Percentiles rank a stretch among this genome's conserved stretches.
Evolutionary conservation across 1,140 invertebrate species (phyloP).

Genomic region (Ceratina japonica): DNA sequence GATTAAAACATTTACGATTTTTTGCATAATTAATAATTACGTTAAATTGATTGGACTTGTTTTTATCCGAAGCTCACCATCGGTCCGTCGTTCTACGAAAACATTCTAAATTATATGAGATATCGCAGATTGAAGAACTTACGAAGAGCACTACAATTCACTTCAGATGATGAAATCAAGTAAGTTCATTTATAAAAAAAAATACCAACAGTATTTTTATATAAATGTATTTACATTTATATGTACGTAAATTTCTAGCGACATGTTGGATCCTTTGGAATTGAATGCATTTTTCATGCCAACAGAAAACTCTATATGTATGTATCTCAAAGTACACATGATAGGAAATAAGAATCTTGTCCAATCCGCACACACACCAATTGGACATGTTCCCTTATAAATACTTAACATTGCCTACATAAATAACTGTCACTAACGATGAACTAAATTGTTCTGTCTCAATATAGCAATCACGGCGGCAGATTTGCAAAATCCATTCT

Average conservation of each 20-base stretch:
- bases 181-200: conserved; percentile 16
- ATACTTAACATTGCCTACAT: too few relatives aligned
- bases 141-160: background rate
- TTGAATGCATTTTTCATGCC: conserved; percentile 51
- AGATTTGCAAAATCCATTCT: conserved; percentile 56
- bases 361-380: too few relatives aligned
- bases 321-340: background rate
- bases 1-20: background rate
- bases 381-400: too few relatives aligned
- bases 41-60: background rate
- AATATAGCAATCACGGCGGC: conserved; percentile 41
- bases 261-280: conserved; percentile 19
- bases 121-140: background rate
- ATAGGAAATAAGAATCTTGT: too few relatives aligned
- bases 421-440: background rate
- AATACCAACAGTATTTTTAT: background rate
- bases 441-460: background rate
- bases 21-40: background rate
- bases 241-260: conserved; percentile 19
- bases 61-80: conserved; percentile 22
- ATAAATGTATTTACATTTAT: background rate
- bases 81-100: conserved; percentile 34
- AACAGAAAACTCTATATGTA: conserved; percentile 37
- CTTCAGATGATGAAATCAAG: background rate
- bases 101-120: conserved; percentile 1